Percentiles rank a stretch among this genome's conserved stretches.
phyloP scores from a whole-genome alignment of 2,113 vertebrate species.

The Pteronura brasiliensis region DNA sequence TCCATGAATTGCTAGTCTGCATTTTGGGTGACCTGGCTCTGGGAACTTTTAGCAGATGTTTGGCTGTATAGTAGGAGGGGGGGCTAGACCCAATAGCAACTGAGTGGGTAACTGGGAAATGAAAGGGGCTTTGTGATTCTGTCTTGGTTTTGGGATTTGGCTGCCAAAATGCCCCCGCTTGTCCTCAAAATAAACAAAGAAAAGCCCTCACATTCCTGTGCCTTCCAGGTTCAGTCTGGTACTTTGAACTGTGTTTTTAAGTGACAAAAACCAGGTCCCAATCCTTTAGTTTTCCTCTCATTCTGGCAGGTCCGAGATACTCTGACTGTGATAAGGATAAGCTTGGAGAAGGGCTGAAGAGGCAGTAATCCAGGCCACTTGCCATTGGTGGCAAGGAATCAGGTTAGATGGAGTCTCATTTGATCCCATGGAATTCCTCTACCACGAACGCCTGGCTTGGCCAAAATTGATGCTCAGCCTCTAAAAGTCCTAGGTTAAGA shows the following conservation, averaged over 20 bases:
- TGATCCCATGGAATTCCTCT: background rate
- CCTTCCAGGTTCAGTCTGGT: slow-evolving; percentile 9
- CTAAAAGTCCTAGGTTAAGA: background rate
- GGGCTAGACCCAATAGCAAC: background rate
- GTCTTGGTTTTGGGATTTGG: background rate
- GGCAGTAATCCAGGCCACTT: background rate
- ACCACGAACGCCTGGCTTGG: background rate
- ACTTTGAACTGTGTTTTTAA: slow-evolving; percentile 55
- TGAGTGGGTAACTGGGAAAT: background rate
- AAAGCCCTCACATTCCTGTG: slow-evolving; percentile 41
- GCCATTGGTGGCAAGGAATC: background rate
- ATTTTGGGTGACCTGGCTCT: background rate
- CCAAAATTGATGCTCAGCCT: background rate
- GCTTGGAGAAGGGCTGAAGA: background rate
- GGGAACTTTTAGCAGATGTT: background rate
- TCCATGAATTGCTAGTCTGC: background rate
- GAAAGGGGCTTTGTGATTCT: background rate
- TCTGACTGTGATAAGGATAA: slow-evolving; percentile 34
- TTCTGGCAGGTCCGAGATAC: slow-evolving; percentile 12
- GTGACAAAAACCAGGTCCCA: slow-evolving; percentile 62
- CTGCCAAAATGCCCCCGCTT: slow-evolving; percentile 6
- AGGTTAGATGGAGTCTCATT: background rate
- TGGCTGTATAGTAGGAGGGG: background rate
- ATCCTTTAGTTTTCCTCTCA: slow-evolving; percentile 1
- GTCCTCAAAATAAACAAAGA: slow-evolving; percentile 65